A percentile compares a stretch with the other conserved stretches of the same genome.
Conservation (phyloP, 2,888 invertebrate genomes). For the Fissipunctia ypsillon region DNA sequence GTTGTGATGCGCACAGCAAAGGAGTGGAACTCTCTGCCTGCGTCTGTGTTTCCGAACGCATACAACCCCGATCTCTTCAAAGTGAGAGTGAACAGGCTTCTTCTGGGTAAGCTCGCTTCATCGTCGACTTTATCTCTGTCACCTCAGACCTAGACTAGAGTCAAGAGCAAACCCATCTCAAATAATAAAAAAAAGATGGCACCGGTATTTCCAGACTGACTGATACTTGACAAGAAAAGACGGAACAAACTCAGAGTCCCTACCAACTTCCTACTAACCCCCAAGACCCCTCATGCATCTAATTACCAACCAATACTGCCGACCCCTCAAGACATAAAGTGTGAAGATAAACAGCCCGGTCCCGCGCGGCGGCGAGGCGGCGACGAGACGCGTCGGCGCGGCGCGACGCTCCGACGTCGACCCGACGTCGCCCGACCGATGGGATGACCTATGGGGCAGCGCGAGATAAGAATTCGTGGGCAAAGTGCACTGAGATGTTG, state of each 20-base stretch:
- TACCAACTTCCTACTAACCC: neutral
- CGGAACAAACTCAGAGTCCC: neutral
- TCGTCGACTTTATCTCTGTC: too few relatives aligned
- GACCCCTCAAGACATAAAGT: slow-evolving; percentile 49
- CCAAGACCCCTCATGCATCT: slow-evolving; percentile 39
- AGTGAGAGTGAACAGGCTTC: too few relatives aligned
- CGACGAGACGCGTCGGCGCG: slow-evolving; percentile 59
- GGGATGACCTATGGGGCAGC: slow-evolving; percentile 61
- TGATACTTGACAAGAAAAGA: neutral
- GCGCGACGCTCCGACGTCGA: slow-evolving; percentile 59
- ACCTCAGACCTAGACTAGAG: too few relatives aligned
- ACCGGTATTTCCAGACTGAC: neutral
- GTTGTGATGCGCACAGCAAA: too few relatives aligned
- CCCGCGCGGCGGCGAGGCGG: slow-evolving; percentile 51
- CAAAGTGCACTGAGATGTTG: slow-evolving; percentile 39
- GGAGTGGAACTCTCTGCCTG: too few relatives aligned
- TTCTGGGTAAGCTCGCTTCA: too few relatives aligned
- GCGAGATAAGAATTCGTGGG: slow-evolving; percentile 49
- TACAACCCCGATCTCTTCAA: too few relatives aligned
- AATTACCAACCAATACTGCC: slow-evolving; percentile 30
- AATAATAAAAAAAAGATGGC: too few relatives aligned
- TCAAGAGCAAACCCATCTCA: too few relatives aligned
- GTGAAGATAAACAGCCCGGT: slow-evolving; percentile 53
- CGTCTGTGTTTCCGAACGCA: too few relatives aligned
- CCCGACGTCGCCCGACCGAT: slow-evolving; percentile 43